These are phyloP conservation scores for Ceratosolen solmsi DNA, from an alignment of 1,140 invertebrate species.

Conservation along the genomic window DNA sequence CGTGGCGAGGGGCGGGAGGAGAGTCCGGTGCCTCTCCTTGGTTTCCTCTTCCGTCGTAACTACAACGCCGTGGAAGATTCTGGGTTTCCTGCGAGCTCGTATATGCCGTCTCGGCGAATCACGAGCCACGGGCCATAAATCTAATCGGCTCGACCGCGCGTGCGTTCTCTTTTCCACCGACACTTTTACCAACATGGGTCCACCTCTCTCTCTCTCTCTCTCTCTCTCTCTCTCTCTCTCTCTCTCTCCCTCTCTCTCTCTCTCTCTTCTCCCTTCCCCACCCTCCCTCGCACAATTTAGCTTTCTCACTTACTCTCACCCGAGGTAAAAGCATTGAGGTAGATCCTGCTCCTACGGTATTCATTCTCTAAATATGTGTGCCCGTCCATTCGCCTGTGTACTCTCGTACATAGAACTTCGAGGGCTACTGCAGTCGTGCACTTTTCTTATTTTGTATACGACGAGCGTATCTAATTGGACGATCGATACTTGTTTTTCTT, in stretches of 20 bases:
- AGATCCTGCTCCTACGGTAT: conserved; percentile 11
- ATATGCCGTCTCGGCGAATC: conserved; percentile 49
- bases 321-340: conserved; percentile 8
- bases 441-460: conserved; percentile 35
- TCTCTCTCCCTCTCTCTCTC: conserved; percentile 22
- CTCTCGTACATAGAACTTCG: conserved; percentile 33
- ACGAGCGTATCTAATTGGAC: conserved; percentile 49
- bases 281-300: conserved; percentile 7
- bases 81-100: conserved; percentile 40
- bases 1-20: background rate
- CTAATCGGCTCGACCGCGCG: conserved; percentile 55
- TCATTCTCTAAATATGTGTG: background rate
- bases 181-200: conserved; percentile 45
- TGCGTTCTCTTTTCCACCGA: conserved; percentile 47
- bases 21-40: background rate
- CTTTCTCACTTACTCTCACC: no score
- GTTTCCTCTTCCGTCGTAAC: conserved; percentile 52
- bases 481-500: conserved; percentile 47
- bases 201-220: conserved; percentile 12
- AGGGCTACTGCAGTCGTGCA: background rate
- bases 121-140: conserved; percentile 55
- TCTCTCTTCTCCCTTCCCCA: background rate
- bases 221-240: no score
- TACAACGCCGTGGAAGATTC: conserved; percentile 48
- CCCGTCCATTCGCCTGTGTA: background rate